Conservation (phyloP, 2,797 vertebrate genomes). For the Pangasius larnaudii region DNA sequence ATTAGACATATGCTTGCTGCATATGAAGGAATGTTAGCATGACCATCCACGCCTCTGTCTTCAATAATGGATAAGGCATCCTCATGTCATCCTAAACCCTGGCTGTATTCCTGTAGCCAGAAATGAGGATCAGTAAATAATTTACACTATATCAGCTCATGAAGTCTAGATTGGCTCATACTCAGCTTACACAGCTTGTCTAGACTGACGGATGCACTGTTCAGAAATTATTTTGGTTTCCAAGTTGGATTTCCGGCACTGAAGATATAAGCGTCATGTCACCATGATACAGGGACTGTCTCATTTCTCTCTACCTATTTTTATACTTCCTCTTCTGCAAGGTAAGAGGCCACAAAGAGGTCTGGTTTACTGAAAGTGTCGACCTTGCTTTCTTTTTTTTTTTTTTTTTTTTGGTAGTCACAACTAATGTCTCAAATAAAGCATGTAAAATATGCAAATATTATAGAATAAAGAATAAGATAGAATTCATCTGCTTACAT, state of each 20-base stretch:
- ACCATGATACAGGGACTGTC: constrained; percentile 77
- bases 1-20: neutral
- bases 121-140: constrained; percentile 49
- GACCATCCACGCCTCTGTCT: constrained; percentile 10
- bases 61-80: constrained; percentile 44
- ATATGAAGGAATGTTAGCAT: constrained; percentile 38
- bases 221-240: constrained; percentile 13
- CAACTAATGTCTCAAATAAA: neutral
- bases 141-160: constrained; percentile 42
- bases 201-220: constrained; percentile 14
- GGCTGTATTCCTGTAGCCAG: constrained; percentile 37
- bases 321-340: constrained; percentile 59
- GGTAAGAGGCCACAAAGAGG: constrained; percentile 65
- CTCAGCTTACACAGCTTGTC: constrained; percentile 1
- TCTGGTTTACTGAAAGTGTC: neutral
- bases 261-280: constrained; percentile 75
- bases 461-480: neutral
- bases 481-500: neutral
- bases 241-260: constrained; percentile 28
- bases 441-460: neutral
- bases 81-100: constrained; percentile 51
- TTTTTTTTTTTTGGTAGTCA: neutral
- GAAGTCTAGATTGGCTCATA: constrained; percentile 17
- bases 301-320: constrained; percentile 65
- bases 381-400: constrained; percentile 2